A percentile compares a stretch with the other conserved stretches of the same genome.
phyloP scores from a whole-genome alignment of 2,797 vertebrate genomes.

The Melanotaenia trifasciata region DNA sequence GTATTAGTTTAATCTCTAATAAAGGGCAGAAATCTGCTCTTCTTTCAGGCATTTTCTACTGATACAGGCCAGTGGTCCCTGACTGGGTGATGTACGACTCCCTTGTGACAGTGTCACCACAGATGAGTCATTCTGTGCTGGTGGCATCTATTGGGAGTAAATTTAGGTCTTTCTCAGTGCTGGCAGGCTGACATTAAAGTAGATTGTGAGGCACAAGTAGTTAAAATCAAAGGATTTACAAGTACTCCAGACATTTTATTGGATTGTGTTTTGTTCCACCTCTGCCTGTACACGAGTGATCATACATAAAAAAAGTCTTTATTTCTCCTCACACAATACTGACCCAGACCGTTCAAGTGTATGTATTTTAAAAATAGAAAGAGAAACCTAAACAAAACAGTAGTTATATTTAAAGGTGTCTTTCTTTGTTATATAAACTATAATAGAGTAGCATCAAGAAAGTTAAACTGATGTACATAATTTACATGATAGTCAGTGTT shows the following conservation, averaged over 20 bases:
- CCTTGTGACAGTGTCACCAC: background rate
- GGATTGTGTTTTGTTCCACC: background rate
- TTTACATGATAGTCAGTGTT: slow-evolving; percentile 29
- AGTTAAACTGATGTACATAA: slow-evolving; percentile 23
- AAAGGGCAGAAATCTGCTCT: background rate
- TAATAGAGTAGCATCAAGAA: slow-evolving; percentile 1
- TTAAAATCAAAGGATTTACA: slow-evolving; percentile 4
- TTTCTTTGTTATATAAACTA: slow-evolving; percentile 9
- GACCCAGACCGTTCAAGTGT: slow-evolving; percentile 16
- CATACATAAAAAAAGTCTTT: slow-evolving; percentile 28
- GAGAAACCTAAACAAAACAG: background rate
- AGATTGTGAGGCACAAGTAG: background rate
- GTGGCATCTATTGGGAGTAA: slow-evolving; percentile 9
- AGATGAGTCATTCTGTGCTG: slow-evolving; percentile 4
- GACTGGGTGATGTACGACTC: background rate
- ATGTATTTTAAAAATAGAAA: background rate
- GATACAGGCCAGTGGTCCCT: background rate
- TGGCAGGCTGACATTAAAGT: background rate
- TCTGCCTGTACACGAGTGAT: background rate
- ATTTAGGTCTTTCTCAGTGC: slow-evolving; percentile 9
- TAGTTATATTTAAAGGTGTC: slow-evolving; percentile 18
- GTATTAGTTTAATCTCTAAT: background rate
- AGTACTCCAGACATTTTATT: background rate
- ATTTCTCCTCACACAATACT: slow-evolving; percentile 47
- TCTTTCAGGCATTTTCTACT: background rate